Base-by-base conservation (phyloP, 2,113 vertebrate species). In the Cettia cetti region DNA sequence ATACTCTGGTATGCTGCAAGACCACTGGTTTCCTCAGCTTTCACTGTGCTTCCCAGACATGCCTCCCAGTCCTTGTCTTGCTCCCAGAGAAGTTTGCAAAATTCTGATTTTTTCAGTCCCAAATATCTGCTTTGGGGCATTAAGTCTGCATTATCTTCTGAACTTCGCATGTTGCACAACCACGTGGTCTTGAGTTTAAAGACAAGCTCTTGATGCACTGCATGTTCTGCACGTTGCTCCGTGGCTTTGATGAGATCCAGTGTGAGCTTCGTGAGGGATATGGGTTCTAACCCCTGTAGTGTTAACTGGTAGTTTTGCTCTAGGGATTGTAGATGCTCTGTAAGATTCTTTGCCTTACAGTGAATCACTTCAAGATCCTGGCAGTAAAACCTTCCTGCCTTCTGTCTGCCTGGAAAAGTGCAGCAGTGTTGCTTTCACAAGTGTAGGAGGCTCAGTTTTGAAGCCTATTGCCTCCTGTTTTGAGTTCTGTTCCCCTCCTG, bases 111-210 rank as follows among this genome's bases (percentile, higher is more conserved):
- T 94, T 78, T 80, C 35, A 52, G 37, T 72, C 44, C 17, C 16
- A 60, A 47, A 33, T 86, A 69, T 19, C 59, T 37, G 10, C 39
- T 84, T 86, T 53, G 40, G 50, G 61, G n/a, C 54, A 37, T 56
- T 40, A 61, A 50, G 12, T 63, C 68, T 75, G 23, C 26, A 24
- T 75, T 80, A 54, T 54, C 39, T 79, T 85, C 53, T 40, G 23
- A 85, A 66, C 18, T 59, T 66, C 0, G 0, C 7, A 15, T 72
- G 39, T 79, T 92, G 10, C 0, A 0, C 42, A 90, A 39, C 24
- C 57, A 13, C 13, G 28, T 57, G 15, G 16, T 65, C n/a, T 78
- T 65, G 50, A 87, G 21, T 37, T 82, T 44, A 49, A 77, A 71
- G 44, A 60, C 52, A 74, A 64, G 19, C 22, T 44, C 15, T 71